These are phyloP conservation scores for Somateria mollissima DNA, from an alignment of 2,797 vertebrate genomes.

Conservation along the genomic window DNA sequence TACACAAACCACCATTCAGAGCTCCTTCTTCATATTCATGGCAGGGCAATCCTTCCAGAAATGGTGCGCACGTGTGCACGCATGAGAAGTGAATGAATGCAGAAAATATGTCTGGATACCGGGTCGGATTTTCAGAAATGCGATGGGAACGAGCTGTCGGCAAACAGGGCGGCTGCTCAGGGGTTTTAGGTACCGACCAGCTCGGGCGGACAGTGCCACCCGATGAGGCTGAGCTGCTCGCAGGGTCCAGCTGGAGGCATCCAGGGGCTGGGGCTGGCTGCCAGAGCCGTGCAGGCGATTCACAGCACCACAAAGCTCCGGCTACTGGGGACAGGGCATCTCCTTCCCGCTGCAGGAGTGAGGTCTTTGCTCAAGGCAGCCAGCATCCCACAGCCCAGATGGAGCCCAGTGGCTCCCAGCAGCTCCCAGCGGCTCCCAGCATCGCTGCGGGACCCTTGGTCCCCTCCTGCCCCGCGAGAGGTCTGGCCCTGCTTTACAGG, in stretches of 20 bases:
- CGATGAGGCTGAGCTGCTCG: neutral
- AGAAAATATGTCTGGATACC: neutral
- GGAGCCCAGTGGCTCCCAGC: neutral
- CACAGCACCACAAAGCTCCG: neutral
- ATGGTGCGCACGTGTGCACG: rapidly evolving
- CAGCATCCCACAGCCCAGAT: neutral
- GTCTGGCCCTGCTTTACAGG: neutral
- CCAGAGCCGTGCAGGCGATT: neutral
- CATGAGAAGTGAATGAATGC: rapidly evolving
- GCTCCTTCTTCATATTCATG: neutral
- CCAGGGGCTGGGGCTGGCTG: too few relatives aligned
- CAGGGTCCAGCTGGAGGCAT: neutral
- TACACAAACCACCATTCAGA: neutral
- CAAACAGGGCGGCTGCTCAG: neutral
- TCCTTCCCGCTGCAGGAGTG: neutral
- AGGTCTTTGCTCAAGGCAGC: neutral
- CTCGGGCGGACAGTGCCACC: neutral
- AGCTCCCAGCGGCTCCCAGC: neutral
- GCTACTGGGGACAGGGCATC: neutral
- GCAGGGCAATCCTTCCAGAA: neutral
- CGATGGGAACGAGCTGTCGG: rapidly evolving
- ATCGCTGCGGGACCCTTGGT: neutral
- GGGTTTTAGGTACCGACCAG: neutral
- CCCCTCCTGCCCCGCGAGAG: neutral
- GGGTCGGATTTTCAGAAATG: rapidly evolving